Evolutionary conservation across 2,797 vertebrate genomes (phyloP).

Genomic region (Leptatherina wallacei): DNA sequence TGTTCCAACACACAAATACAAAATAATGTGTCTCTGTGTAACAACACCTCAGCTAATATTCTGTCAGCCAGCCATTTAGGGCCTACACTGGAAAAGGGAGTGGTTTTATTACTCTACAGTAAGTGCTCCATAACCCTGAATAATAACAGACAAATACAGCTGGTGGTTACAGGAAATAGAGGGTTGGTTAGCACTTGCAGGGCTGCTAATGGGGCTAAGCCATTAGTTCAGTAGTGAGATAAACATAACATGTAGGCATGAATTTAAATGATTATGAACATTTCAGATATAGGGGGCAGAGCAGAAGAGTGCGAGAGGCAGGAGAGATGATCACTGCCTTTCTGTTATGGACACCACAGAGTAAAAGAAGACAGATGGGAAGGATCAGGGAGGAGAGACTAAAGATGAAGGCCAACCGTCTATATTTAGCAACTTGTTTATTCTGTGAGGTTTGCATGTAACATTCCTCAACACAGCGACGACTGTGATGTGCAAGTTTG

Average conservation of each 20-base stretch:
- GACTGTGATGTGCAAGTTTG: background rate
- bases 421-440: conserved; percentile 55
- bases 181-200: conserved; percentile 10
- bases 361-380: conserved; percentile 5
- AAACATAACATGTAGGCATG: background rate
- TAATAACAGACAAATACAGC: conserved; percentile 20
- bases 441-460: conserved; percentile 41
- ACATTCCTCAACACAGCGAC: conserved; percentile 47
- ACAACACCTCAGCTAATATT: conserved; percentile 38
- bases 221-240: conserved; percentile 15
- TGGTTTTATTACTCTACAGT: conserved; percentile 31
- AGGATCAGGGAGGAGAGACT: conserved; percentile 23
- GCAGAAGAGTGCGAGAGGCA: background rate
- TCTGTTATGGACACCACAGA: background rate
- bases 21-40: conserved; percentile 22
- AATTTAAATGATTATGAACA: conserved; percentile 36
- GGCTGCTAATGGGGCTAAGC: conserved; percentile 42
- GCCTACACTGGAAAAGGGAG: conserved; percentile 50
- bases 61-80: conserved; percentile 49
- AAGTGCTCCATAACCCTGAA: conserved; percentile 45
- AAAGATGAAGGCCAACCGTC: conserved; percentile 15
- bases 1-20: conserved; percentile 17
- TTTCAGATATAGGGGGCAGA: background rate
- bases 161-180: conserved; percentile 32
- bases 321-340: background rate